Percentiles rank a stretch among this genome's conserved stretches.
Evolutionary conservation across 2,888 invertebrate species (phyloP).

Genomic region (Chymomyza procnemis): DNA sequence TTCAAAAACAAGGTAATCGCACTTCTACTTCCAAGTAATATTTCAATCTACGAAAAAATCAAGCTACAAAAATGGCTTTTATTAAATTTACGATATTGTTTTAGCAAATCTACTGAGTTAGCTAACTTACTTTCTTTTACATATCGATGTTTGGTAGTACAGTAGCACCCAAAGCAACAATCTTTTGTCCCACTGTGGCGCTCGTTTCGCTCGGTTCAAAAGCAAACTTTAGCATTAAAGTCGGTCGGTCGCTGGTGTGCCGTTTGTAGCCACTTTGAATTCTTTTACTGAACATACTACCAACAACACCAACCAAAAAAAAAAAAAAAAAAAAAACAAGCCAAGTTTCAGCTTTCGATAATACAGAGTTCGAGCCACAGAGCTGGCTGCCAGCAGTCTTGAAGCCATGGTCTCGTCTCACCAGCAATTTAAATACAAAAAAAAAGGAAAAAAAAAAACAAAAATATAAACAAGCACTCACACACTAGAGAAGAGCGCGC

Average conservation of each 20-base stretch:
- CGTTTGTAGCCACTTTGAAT: slow-evolving; percentile 59
- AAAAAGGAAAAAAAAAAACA: slow-evolving; percentile 66
- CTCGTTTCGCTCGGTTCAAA: slow-evolving; percentile 47
- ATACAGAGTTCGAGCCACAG: slow-evolving; percentile 41
- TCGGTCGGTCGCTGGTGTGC: slow-evolving; percentile 63
- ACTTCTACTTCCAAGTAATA: no score
- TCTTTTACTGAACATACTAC: slow-evolving; percentile 51
- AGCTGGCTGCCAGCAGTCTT: slow-evolving; percentile 17
- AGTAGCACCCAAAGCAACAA: not conserved
- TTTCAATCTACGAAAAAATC: no score
- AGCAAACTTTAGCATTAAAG: slow-evolving; percentile 67
- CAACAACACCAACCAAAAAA: slow-evolving; percentile 11
- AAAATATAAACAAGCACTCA: slow-evolving; percentile 35
- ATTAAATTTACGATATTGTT: no score
- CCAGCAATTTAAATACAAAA: slow-evolving; percentile 69
- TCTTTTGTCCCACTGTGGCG: slow-evolving; percentile 47
- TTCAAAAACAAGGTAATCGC: no score
- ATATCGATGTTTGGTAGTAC: not conserved
- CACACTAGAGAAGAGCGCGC: slow-evolving; percentile 43
- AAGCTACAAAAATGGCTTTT: no score
- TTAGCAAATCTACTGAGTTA: no score
- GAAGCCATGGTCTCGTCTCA: slow-evolving; percentile 53
- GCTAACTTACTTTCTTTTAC: no score
- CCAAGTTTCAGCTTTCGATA: slow-evolving; percentile 69
- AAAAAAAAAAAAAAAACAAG: slow-evolving; percentile 47